Base-by-base conservation (phyloP, 2,113 vertebrate genomes). In the Tupaia chinensis region DNA sequence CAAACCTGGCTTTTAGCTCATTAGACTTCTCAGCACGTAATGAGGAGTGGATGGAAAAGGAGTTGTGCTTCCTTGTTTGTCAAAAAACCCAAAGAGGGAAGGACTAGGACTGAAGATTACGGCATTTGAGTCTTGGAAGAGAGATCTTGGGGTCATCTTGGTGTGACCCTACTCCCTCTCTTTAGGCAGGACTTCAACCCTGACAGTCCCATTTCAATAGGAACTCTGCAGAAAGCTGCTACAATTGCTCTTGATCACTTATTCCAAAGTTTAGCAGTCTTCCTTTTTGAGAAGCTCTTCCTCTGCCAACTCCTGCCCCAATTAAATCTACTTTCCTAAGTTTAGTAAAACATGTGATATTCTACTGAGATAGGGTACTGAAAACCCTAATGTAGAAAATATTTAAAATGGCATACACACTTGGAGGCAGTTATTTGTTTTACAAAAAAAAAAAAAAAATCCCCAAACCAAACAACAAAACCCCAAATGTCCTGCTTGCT, bases 1-100 rank as follows among this genome's bases (percentile, higher is more conserved):
- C 85, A 86, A 95, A 91, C 86, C 3, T 54, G 25, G 87, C 87
- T 97, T 97, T 97, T 91, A 92, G 91, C 93, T 81, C 96, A 93
- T 95, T 95, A 91, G 96, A 85, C 89, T 88, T 89, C 91, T 70
- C 23, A 86, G 95, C 93, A 29, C 5, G 2, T 87, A 66, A 68
- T 10, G 16, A 56, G 74, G 44, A 34, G 58, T 66, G 34, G 60
- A 68, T 72, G 86, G 85, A 4, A 88, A n/a, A 56, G 0, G 72
- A 65, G 56, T 87, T 53, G 87, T 87, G 92, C 84, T 91, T 78
- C 90, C 77, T 94, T 89, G 58, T 96, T 93, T 19, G 72, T 74
- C 80, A 72, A 53, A 85, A 53, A 20, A 66, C 16, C 23, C 65
- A 54, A 61, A 93, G 56, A 23, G 61, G 25, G 54, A 70, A 79